These are phyloP conservation scores for Otolemur crassicaudatus DNA, from an alignment of 2,797 vertebrate species.

Conservation along the genomic window DNA sequence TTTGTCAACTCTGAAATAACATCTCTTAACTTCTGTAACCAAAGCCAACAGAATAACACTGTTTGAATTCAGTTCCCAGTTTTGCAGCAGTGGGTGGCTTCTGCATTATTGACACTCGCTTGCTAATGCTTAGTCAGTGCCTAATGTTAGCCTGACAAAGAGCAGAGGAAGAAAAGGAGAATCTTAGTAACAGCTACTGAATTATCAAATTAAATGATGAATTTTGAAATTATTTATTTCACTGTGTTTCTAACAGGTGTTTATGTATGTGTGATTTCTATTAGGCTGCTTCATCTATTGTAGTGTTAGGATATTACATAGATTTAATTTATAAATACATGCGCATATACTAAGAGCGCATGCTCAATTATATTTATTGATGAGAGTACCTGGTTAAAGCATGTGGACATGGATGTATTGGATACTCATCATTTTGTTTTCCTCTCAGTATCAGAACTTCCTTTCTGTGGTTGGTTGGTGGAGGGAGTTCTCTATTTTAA, in stretches of 20 bases:
- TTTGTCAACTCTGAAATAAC: slow-evolving; percentile 39
- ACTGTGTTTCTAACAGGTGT: not conserved
- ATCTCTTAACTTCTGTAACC: slow-evolving; percentile 26
- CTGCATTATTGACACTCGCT: slow-evolving; percentile 33
- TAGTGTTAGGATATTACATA: not conserved
- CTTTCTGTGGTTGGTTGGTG: not conserved
- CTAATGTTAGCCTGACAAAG: slow-evolving; percentile 43
- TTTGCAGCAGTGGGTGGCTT: slow-evolving; percentile 47
- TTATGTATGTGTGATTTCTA: slow-evolving; percentile 18
- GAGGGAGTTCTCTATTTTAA: not conserved
- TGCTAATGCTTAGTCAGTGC: slow-evolving; percentile 39
- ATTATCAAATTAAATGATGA: slow-evolving; percentile 28
- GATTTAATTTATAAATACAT: slow-evolving; percentile 28
- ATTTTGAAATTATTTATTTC: slow-evolving; percentile 44
- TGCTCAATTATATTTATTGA: slow-evolving; percentile 9
- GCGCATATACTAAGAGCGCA: not conserved
- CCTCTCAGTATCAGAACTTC: not conserved
- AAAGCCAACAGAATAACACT: slow-evolving; percentile 28
- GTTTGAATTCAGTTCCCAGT: slow-evolving; percentile 16
- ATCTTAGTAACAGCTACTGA: slow-evolving; percentile 29
- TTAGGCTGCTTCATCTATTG: not conserved
- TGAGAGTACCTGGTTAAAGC: not conserved
- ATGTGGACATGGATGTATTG: not conserved
- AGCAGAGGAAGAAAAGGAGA: slow-evolving; percentile 20
- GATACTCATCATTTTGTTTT: not conserved